Evolutionary conservation across 2,888 invertebrate genomes (phyloP).

Genomic region (Sabellastarte sp.): DNA sequence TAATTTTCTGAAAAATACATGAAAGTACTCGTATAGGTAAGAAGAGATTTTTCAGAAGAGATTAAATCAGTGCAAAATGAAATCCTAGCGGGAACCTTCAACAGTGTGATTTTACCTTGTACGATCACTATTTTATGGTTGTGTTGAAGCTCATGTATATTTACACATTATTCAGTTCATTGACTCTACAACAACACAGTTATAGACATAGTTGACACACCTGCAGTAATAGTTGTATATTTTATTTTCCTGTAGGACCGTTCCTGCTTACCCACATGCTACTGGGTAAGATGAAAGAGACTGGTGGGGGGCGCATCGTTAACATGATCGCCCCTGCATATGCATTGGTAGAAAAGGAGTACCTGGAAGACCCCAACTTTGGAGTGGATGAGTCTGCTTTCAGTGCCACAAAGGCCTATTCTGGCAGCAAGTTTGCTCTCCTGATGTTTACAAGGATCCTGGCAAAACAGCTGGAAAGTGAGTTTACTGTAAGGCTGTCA

Average conservation of each 20-base stretch:
- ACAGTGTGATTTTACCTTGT: too few relatives aligned
- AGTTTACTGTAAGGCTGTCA: neutral
- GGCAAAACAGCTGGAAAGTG: neutral
- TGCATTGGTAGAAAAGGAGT: neutral
- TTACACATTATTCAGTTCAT: too few relatives aligned
- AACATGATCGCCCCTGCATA: conserved; percentile 26
- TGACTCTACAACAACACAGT: too few relatives aligned
- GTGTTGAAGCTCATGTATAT: too few relatives aligned
- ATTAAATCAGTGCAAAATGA: too few relatives aligned
- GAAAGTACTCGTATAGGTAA: too few relatives aligned
- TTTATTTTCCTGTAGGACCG: conserved; percentile 39
- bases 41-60: too few relatives aligned
- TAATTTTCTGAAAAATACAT: too few relatives aligned
- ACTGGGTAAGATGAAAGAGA: conserved; percentile 44
- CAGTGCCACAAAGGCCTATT: neutral
- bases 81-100: too few relatives aligned
- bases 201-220: too few relatives aligned
- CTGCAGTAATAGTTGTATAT: neutral
- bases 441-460: neutral
- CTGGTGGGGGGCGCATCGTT: conserved; percentile 45
- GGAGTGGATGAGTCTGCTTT: neutral
- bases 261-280: conserved; percentile 56
- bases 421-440: neutral
- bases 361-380: neutral
- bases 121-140: too few relatives aligned